A percentile compares a stretch with the other conserved stretches of the same genome.
Conservation (phyloP, 23 tunicate species). For the Pegea sp. region DNA sequence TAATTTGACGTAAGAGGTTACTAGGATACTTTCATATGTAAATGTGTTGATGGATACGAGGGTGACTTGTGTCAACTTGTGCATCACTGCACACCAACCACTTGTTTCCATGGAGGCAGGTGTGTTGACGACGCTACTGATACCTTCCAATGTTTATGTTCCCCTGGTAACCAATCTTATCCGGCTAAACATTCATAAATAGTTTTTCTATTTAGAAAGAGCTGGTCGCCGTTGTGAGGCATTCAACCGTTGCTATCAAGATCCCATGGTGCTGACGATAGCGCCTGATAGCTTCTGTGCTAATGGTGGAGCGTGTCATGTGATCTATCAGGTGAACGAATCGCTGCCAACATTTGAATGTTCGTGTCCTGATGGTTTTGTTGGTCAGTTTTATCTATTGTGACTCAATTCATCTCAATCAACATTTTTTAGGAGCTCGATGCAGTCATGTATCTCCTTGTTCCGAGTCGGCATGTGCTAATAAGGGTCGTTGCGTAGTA, state of each 20-base stretch:
- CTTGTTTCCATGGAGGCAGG: too few species aligned
- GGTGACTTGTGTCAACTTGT: too few species aligned
- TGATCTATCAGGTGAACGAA: neutral
- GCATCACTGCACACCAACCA: too few species aligned
- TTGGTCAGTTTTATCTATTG: neutral
- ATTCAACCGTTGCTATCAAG: neutral
- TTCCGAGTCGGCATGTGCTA: conserved; percentile 10
- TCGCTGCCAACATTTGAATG: conserved; percentile 4
- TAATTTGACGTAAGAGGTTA: too few species aligned
- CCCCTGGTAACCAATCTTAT: too few species aligned
- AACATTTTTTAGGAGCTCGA: too few species aligned
- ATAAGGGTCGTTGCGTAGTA: conserved; percentile 13
- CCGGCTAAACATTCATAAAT: too few species aligned
- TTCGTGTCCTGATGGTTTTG: conserved; percentile 5
- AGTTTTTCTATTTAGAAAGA: neutral
- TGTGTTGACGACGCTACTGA: too few species aligned
- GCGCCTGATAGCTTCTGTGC: neutral
- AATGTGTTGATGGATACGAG: too few species aligned
- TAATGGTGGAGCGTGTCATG: neutral
- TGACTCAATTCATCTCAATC: too few species aligned
- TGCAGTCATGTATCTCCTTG: conserved; percentile 24
- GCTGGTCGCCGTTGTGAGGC: neutral
- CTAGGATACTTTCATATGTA: too few species aligned
- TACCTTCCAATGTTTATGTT: too few species aligned
- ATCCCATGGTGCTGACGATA: neutral